Evolutionary conservation across 2,888 invertebrate genomes (phyloP), one percentile per base, ranked within the genome.

Genomic region (Parnassius apollo): DNA sequence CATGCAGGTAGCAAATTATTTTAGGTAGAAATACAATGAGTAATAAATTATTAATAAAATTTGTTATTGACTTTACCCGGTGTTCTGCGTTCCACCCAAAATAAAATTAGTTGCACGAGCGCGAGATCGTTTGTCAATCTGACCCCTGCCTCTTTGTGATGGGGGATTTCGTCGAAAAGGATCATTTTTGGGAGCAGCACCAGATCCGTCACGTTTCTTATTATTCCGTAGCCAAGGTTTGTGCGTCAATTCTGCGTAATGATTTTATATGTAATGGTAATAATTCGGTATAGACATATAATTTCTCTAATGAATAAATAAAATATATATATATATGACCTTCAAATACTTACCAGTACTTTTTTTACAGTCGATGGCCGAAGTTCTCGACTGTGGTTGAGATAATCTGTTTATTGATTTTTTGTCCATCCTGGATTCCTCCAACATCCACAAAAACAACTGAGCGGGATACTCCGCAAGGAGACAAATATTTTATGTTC

Each of bases 291-390:
- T 50, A 64, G 2, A 53, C 22, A 56, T 44, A 45, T 2, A 54
- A 2, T 55, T 46, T 7, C 46, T 42, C 52, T 52, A 46, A 54
- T 42, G 2, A 42, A 48, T 50, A 42, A 18, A 18, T 18, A 18
- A 18, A 18, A 18, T 18, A 18, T 18, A 18, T 18, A 18, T 7
- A 35, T 35, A 54, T 44, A 46, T 78, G 81, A 83, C 82, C 83
- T 81, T 82, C 70, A 67, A 62, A 62, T 53, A 81, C 91, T 83
- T 82, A 95, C 96, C 95, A 93, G 94, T 93, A 83, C 80, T 93
- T 86, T 95, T 96, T 83, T 95, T 96, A 77, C 93, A 92, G 88
- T 96, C 96, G 96, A 94, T 92, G 92, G 93, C 91, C 72, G 92
- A 85, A 80, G 94, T 94, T 93, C 95, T 96, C 89, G 94, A 88